A percentile compares a stretch with the other conserved stretches of the same genome.
Conservation (phyloP, 2,888 invertebrate genomes). For the Drosophila rellima region DNA sequence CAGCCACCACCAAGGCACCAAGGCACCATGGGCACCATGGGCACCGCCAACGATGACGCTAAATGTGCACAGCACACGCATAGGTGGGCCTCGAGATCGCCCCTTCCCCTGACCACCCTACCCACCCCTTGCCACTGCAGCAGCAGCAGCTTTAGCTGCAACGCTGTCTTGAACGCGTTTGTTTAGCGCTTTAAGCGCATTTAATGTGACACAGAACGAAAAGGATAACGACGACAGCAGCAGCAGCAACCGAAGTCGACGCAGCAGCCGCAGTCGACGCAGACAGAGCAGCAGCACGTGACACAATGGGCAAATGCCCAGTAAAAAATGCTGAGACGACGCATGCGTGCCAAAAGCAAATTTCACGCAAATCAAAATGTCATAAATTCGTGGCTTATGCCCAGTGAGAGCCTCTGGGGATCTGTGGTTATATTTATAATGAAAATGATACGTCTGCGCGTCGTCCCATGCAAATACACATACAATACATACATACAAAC, state of each 20-base stretch:
- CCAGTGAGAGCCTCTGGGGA: slow-evolving; percentile 43
- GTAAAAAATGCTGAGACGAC: slow-evolving; percentile 55
- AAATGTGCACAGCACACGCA: slow-evolving; percentile 76
- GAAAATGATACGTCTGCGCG: slow-evolving; percentile 74
- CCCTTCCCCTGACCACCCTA: not conserved
- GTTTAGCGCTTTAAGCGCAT: slow-evolving; percentile 81
- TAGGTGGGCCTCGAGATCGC: slow-evolving; percentile 61
- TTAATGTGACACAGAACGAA: slow-evolving; percentile 81
- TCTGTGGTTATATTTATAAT: slow-evolving; percentile 72
- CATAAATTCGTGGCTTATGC: slow-evolving; percentile 83
- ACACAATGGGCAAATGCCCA: slow-evolving; percentile 61
- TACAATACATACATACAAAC: not conserved
- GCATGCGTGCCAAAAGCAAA: slow-evolving; percentile 83
- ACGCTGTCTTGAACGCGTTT: slow-evolving; percentile 62
- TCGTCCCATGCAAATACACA: slow-evolving; percentile 4
- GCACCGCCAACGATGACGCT: slow-evolving; percentile 80
- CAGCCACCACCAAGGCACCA: slow-evolving; percentile 46
- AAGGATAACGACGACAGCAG: slow-evolving; percentile 77
- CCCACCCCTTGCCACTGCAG: not conserved
- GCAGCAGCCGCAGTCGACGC: slow-evolving; percentile 20
- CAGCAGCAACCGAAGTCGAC: slow-evolving; percentile 13
- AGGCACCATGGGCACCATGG: slow-evolving; percentile 26
- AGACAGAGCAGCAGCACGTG: slow-evolving; percentile 63
- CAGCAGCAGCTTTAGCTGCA: slow-evolving; percentile 27
- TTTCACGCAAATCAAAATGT: slow-evolving; percentile 85